Evolutionary conservation across 2,113 vertebrate genomes (phyloP).

Genomic region (Indicator maculatus): DNA sequence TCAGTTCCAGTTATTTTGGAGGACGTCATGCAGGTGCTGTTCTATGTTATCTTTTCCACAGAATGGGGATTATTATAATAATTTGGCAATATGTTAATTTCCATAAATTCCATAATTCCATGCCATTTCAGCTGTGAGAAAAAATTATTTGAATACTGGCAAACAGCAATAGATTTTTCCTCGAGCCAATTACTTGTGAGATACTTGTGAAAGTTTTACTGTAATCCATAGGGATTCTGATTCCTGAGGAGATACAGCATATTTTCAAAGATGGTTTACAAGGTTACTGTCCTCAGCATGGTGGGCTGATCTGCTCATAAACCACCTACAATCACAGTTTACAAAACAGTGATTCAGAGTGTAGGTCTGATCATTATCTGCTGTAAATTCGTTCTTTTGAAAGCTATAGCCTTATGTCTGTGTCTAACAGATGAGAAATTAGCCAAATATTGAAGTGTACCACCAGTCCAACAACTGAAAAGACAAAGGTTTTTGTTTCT

Average conservation of each 20-base stretch:
- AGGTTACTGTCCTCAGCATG: neutral
- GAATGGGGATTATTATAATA: neutral
- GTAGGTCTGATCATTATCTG: neutral
- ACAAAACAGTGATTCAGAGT: neutral
- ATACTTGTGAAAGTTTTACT: neutral
- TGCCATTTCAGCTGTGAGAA: neutral
- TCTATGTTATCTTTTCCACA: neutral
- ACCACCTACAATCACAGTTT: neutral
- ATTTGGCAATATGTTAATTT: neutral
- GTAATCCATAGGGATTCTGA: neutral
- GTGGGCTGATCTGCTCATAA: neutral
- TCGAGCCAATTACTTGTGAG: neutral
- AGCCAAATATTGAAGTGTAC: neutral
- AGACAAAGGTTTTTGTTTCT: neutral
- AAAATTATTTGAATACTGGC: neutral
- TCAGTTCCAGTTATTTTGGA: neutral
- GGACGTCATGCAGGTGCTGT: neutral
- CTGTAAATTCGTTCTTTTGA: neutral
- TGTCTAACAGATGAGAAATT: neutral
- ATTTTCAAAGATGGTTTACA: constrained; percentile 1
- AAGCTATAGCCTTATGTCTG: neutral
- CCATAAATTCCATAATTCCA: neutral
- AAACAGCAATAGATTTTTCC: neutral
- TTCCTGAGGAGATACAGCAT: neutral
- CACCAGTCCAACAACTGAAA: neutral